Percentiles rank a stretch among this genome's conserved stretches.
Evolutionary conservation across 2,888 invertebrate genomes (phyloP).

Genomic region (Hedychridium roseum): DNA sequence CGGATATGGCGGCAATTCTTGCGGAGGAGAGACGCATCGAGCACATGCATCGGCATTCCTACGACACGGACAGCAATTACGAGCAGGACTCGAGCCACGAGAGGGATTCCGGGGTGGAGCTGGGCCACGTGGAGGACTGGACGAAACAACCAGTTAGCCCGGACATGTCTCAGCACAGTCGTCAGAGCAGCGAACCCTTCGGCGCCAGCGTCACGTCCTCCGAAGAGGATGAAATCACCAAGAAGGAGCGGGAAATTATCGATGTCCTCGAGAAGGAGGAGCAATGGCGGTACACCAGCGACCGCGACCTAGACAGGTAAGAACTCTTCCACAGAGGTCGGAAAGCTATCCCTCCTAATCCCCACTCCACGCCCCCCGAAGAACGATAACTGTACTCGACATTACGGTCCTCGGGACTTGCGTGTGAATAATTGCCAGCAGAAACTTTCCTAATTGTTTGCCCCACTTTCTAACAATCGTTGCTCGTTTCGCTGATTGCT

Average conservation of each 20-base stretch:
- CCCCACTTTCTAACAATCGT: too few relatives aligned
- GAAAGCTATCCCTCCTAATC: too few relatives aligned
- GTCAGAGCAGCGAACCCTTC: conserved; percentile 83
- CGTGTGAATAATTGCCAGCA: too few relatives aligned
- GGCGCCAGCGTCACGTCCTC: conserved; percentile 74
- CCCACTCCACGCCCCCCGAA: too few relatives aligned
- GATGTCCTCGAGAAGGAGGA: conserved; percentile 72
- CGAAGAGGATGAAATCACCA: conserved; percentile 79
- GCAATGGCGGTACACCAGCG: conserved; percentile 67
- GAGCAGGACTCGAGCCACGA: conserved; percentile 64
- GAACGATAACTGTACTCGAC: too few relatives aligned
- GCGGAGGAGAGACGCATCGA: conserved; percentile 82
- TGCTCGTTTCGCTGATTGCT: too few relatives aligned
- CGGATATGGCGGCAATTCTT: conserved; percentile 82
- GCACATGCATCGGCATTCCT: conserved; percentile 78
- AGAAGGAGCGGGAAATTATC: conserved; percentile 73
- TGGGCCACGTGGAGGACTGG: conserved; percentile 67
- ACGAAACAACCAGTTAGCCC: conserved; percentile 60
- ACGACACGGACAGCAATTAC: conserved; percentile 72
- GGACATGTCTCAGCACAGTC: conserved; percentile 72
- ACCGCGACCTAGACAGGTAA: conserved; percentile 56
- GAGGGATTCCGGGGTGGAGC: conserved; percentile 81
- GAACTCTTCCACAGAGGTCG: not conserved
- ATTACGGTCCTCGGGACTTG: too few relatives aligned
- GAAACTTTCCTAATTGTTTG: too few relatives aligned